A percentile compares a stretch with the other conserved stretches of the same genome.
These are phyloP conservation scores for Karalla daura DNA, from an alignment of 2,797 vertebrate species.

Conservation along the genomic window DNA sequence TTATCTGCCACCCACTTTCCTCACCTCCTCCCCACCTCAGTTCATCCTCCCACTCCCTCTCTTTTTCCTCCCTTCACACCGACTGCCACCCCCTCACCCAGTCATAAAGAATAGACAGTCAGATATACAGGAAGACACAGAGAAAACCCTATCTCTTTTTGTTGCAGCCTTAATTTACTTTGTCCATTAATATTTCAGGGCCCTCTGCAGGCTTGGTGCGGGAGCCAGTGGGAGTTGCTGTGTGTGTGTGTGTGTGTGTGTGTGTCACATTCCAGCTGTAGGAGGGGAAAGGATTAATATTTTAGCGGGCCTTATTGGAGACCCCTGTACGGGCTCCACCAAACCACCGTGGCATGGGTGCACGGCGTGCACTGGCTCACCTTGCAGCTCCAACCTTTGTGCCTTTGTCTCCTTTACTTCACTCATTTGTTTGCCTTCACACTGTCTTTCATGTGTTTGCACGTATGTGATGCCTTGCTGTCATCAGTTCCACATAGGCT, in stretches of 20 bases:
- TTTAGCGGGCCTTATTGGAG: constrained; percentile 85
- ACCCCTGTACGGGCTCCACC: constrained; percentile 75
- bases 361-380: constrained; percentile 31
- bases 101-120: constrained; percentile 80
- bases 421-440: not conserved
- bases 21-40: constrained; percentile 34
- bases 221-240: constrained; percentile 73
- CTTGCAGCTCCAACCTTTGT: constrained; percentile 43
- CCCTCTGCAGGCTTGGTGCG: constrained; percentile 80
- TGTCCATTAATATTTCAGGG: constrained; percentile 87
- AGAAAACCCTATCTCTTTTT: constrained; percentile 81
- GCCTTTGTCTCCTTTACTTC: constrained; percentile 22
- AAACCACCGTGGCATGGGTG: constrained; percentile 68
- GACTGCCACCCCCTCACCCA: constrained; percentile 65
- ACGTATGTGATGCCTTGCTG: not conserved
- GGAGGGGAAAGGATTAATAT: constrained; percentile 83
- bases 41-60: constrained; percentile 50
- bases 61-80: constrained; percentile 30
- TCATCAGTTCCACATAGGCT: not conserved
- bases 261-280: constrained; percentile 70
- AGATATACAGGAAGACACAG: constrained; percentile 80
- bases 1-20: constrained; percentile 56
- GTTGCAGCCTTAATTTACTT: constrained; percentile 88
- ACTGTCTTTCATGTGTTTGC: not conserved
- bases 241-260: constrained; percentile 61